These are phyloP conservation scores for Hyaena hyaena DNA, from an alignment of 2,113 vertebrate species.

Conservation along the genomic window DNA sequence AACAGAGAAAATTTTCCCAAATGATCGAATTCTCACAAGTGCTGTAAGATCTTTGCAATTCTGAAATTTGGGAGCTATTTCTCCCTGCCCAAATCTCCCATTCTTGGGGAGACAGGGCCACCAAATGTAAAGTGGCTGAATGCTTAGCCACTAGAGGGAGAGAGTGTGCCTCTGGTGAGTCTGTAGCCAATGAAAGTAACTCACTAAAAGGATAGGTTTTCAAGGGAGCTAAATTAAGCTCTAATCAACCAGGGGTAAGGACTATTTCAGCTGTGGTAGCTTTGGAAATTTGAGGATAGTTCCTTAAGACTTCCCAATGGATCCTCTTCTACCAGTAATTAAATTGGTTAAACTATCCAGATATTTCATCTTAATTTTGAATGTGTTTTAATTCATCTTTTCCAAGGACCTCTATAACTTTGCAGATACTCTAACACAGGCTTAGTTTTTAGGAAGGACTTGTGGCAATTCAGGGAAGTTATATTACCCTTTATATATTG, in stretches of 20 bases:
- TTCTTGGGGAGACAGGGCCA: background rate
- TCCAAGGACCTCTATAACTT: constrained; percentile 15
- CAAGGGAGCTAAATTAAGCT: constrained; percentile 65
- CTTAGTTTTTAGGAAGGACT: background rate
- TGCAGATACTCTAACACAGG: background rate
- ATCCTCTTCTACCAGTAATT: background rate
- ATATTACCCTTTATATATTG: background rate
- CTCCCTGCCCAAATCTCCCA: background rate
- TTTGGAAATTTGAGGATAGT: constrained; percentile 23
- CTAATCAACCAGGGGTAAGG: background rate
- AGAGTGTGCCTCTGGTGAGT: constrained; percentile 73
- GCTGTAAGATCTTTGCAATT: background rate
- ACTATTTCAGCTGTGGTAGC: background rate
- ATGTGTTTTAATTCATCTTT: constrained; percentile 23
- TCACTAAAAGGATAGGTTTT: constrained; percentile 55
- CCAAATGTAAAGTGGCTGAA: background rate
- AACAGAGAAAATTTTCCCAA: background rate
- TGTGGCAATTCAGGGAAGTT: background rate
- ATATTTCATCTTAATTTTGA: constrained; percentile 32
- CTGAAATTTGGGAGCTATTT: background rate
- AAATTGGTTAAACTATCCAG: background rate
- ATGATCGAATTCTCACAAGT: background rate
- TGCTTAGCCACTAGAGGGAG: constrained; percentile 80
- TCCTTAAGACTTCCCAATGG: background rate
- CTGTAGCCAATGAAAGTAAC: constrained; percentile 54